Evolutionary conservation across 2,797 vertebrate genomes (phyloP).

Genomic region (Denticeps clupeoides): DNA sequence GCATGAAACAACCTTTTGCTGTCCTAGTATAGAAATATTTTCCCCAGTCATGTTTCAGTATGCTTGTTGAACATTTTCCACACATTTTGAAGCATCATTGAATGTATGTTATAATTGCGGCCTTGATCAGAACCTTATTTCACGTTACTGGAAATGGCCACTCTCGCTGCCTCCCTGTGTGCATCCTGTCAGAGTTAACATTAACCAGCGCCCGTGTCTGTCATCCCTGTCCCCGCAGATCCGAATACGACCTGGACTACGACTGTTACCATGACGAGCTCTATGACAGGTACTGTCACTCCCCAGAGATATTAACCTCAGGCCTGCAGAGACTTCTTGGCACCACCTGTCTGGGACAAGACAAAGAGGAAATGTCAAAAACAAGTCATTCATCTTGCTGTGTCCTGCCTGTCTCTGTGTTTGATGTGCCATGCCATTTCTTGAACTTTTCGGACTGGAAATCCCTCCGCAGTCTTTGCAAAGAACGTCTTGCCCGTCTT

Average conservation of each 20-base stretch:
- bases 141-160: too few relatives aligned
- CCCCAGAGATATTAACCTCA: not conserved
- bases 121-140: too few relatives aligned
- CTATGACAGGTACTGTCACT: not conserved
- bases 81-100: too few relatives aligned
- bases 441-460: conserved; percentile 1
- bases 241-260: not conserved
- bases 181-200: too few relatives aligned
- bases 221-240: not conserved
- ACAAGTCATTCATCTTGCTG: not conserved
- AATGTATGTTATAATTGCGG: too few relatives aligned
- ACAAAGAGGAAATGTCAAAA: not conserved
- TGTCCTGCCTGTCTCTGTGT: not conserved
- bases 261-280: conserved; percentile 2
- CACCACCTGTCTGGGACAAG: not conserved
- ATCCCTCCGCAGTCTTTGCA: not conserved
- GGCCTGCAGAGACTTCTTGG: not conserved
- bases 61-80: too few relatives aligned
- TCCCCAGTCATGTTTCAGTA: too few relatives aligned
- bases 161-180: too few relatives aligned
- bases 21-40: too few relatives aligned
- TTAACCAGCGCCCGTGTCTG: not conserved
- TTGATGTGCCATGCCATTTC: not conserved
- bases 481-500: not conserved
- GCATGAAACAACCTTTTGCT: too few relatives aligned